Evolutionary conservation across 2,113 vertebrate species (phyloP), one percentile per base, ranked within the genome.

Genomic region (Probosciger aterrimus): DNA sequence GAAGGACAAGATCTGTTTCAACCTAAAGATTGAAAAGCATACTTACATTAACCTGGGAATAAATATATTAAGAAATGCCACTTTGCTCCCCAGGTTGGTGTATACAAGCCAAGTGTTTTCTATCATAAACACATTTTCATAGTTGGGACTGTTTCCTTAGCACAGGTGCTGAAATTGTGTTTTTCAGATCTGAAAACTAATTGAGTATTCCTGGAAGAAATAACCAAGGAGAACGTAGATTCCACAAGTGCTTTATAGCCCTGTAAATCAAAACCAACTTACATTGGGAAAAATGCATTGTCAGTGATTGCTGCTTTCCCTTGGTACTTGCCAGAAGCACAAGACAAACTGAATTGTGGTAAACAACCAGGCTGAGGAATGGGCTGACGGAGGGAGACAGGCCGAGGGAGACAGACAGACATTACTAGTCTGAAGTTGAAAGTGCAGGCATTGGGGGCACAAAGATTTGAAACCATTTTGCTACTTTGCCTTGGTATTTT

Each of bases 181-280:
- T 78, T 86, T 78, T 94, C 43, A 88, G 24, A 50, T 75, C 46
- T 78, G 76, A 64, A 47, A 91, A 59, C 28, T 70, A 77, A 83
- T 43, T 86, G 43, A 81, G 14, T 65, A 65, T 82, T 91, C 77
- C 65, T 92, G 86, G 77, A 91, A 92, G 62, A 89, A 91, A 71
- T 55, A 89, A 91, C 30, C 16, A 64, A 60, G 39, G 39, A 86
- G 82, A 89, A 87, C 30, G 27, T 73, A 15, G 62, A 76, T 82
- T 85, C 4, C 5, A 75, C 50, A 88, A 92, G 31, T 37, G 52
- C 41, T 91, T 89, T 79, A 73, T 31, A 91, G 77, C 28, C 47
- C 53, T 69, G 93, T 84, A 94, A 93, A 65, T 95, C 89, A 87
- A 92, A 91, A 93, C 50, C 57, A 60, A 43, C 24, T 43, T 60